Evolutionary conservation across 2,888 invertebrate species (phyloP), one percentile per base, ranked within the genome.

Genomic region (Cryptocheilus praepositus): DNA sequence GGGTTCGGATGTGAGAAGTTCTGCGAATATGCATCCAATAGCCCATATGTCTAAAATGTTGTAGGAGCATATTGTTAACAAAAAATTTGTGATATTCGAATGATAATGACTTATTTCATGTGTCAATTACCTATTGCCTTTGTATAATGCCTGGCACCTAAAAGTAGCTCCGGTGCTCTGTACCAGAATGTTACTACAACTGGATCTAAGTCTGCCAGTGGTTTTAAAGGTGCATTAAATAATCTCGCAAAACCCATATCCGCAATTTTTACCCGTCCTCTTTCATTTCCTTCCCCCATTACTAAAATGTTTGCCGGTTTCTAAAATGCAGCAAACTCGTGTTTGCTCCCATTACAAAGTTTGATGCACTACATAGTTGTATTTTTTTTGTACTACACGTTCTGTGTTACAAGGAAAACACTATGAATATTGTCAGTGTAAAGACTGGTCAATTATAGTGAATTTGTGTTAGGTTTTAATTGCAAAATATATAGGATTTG

Each of bases 141-240:
- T 3, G 98, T 98, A 85, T 98, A 98, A 92, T 98, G 98, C 67
- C 98, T 92, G 36, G 98, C 98, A 19, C 97, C 98, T 22, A 98
- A 91, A 57, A 98, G 89, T 65, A 98, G 89, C 89, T 99, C 99
- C 0, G 99, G 99, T 1, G 99, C 99, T 85, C 99, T 92, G 89
- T 99, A 99, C 98, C 99, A 99, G 90, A 99, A 99, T 76, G 99
- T 99, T 2, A 99, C 99, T 52, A 99, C 99, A 1, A 99, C 99
- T 4, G 99, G 99, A 91, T 99, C 99, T 77, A 99, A 91, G 90
- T 99, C 99, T 11, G 99, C 99, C 46, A 99, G 90, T 0, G 99
- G 98, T 89, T 99, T 99, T 62, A 99, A 89, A 0, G 99, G 99
- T 1, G 98, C 97, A 91, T 99, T 98, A 87, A 99, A 99, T 58